Evolutionary conservation across 2,113 vertebrate species (phyloP).

Genomic region (Myrmecobius fasciatus): DNA sequence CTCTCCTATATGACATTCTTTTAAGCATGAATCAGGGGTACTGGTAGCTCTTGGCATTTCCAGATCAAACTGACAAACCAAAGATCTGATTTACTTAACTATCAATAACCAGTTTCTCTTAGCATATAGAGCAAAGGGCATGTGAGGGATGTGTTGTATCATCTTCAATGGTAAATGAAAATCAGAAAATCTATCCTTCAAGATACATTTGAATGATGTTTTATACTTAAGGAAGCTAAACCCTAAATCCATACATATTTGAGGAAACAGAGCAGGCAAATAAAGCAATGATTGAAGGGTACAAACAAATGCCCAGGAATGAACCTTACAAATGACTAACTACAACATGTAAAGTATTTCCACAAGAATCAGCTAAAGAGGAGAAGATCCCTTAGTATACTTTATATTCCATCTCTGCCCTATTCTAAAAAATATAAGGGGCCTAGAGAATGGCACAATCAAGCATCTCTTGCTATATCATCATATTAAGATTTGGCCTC

Average conservation of each 20-base stretch:
- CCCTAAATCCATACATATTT: background rate
- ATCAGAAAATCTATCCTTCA: background rate
- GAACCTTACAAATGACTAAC: conserved; percentile 1
- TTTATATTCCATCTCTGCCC: conserved; percentile 21
- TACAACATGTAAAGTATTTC: conserved; percentile 54
- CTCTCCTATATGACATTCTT: background rate
- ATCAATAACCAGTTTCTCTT: conserved; percentile 14
- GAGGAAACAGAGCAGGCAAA: background rate
- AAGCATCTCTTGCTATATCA: background rate
- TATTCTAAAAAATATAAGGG: conserved; percentile 31
- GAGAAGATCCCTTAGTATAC: conserved; percentile 37
- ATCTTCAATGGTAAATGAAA: background rate
- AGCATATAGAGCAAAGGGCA: background rate
- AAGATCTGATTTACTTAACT: conserved; percentile 17
- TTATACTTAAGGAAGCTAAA: background rate
- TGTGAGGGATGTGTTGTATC: background rate
- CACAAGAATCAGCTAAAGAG: conserved; percentile 46
- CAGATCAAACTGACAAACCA: background rate
- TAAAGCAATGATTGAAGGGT: background rate
- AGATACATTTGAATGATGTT: conserved; percentile 15
- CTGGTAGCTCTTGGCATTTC: background rate
- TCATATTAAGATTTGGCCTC: background rate
- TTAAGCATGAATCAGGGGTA: background rate
- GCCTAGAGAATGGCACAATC: background rate
- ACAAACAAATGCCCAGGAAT: conserved; percentile 31